These are phyloP conservation scores for Rana temporaria DNA, from an alignment of 2,113 vertebrate genomes.

Conservation along the genomic window DNA sequence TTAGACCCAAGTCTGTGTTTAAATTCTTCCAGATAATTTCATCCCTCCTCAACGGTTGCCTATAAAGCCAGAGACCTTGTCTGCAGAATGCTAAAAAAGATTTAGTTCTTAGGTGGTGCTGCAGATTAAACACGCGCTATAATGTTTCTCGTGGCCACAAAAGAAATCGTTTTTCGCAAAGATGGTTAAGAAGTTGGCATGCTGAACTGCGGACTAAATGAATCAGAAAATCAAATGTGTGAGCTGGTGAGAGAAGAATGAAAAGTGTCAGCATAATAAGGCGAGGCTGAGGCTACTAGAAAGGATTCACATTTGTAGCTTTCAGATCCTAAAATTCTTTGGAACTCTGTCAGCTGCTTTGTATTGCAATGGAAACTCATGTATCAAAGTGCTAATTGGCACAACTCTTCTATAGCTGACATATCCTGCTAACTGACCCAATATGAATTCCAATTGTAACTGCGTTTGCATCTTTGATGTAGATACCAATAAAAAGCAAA, in stretches of 20 bases:
- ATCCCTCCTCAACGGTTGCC: neutral
- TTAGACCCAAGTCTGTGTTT: no score
- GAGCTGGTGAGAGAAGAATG: neutral
- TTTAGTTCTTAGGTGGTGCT: no score
- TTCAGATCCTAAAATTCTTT: neutral
- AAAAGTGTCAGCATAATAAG: neutral
- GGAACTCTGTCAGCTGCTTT: no score
- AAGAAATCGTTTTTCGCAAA: neutral
- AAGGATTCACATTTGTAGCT: neutral
- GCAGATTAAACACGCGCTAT: neutral
- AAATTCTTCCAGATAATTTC: neutral
- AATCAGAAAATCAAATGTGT: constrained; percentile 12
- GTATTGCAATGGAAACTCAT: no score
- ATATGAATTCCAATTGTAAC: no score
- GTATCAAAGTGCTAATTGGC: no score
- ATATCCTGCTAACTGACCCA: no score
- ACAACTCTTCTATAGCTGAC: no score
- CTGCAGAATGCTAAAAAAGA: neutral
- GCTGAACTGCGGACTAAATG: neutral
- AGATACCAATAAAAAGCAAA: no score
- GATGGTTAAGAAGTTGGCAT: neutral
- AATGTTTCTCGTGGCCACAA: neutral
- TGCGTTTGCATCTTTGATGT: no score
- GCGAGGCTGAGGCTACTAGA: neutral
- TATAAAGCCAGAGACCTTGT: neutral